phyloP scores from a whole-genome alignment of 2,797 vertebrate genomes.

The Malacoctenus gilli region DNA sequence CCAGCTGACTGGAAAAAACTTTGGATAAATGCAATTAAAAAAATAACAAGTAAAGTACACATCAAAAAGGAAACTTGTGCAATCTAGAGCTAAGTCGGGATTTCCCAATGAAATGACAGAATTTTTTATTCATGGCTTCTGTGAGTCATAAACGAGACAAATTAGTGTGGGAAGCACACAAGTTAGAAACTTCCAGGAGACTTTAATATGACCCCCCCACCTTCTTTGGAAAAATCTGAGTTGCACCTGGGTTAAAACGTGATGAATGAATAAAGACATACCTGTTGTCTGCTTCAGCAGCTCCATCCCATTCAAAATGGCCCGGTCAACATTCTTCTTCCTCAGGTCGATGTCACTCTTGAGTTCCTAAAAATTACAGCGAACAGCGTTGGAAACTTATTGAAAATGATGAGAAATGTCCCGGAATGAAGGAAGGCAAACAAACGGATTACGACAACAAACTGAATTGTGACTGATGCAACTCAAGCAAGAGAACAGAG shows the following conservation, averaged over 20 bases:
- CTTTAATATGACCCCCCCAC: too few relatives aligned
- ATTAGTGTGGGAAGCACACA: too few relatives aligned
- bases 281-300: conserved; percentile 98
- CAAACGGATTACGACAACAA: conserved; percentile 38
- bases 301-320: conserved; percentile 92
- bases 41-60: too few relatives aligned
- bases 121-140: too few relatives aligned
- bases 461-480: conserved; percentile 59
- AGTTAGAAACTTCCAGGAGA: too few relatives aligned
- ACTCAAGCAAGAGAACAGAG: conserved; percentile 68
- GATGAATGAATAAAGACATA: conserved; percentile 58
- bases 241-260: too few relatives aligned
- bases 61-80: too few relatives aligned
- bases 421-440: neutral
- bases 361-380: conserved; percentile 81
- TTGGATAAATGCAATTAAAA: too few relatives aligned
- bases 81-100: too few relatives aligned
- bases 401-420: neutral
- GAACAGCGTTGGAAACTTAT: conserved; percentile 15
- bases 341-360: conserved; percentile 91
- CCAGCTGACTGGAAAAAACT: neutral
- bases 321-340: conserved; percentile 92
- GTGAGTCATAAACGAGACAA: too few relatives aligned
- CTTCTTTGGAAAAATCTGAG: too few relatives aligned
- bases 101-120: too few relatives aligned